Percentiles rank a stretch among this genome's conserved stretches.
phyloP scores from a whole-genome alignment of 2,797 vertebrate species.

The Silurus lanzhouensis region DNA sequence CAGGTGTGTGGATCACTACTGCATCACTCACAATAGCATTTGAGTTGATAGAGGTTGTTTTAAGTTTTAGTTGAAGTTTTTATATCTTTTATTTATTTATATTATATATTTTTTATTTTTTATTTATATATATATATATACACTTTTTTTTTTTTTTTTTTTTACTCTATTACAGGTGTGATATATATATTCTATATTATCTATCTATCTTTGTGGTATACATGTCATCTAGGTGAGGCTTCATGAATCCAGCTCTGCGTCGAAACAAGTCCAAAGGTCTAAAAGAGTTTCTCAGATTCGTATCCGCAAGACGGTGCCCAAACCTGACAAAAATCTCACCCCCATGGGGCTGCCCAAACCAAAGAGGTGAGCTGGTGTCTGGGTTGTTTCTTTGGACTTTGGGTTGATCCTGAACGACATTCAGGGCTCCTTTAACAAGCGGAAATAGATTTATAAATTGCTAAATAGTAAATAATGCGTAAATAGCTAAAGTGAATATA shows the following conservation, averaged over 20 bases:
- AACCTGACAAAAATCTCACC: conserved; percentile 86
- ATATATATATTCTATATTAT: too few relatives aligned
- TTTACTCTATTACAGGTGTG: too few relatives aligned
- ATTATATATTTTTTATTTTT: too few relatives aligned
- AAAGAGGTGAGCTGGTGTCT: conserved; percentile 79
- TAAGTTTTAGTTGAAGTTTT: too few relatives aligned
- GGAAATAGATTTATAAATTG: too few relatives aligned
- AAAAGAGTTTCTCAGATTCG: conserved; percentile 94
- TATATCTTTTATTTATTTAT: neutral
- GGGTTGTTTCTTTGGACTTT: neutral
- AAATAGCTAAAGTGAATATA: neutral
- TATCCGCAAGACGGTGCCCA: conserved; percentile 89
- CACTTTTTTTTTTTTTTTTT: neutral
- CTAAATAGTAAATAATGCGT: too few relatives aligned
- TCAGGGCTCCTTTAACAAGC: too few relatives aligned
- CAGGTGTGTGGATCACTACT: conserved; percentile 29
- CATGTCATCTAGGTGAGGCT: conserved; percentile 44
- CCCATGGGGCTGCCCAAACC: conserved; percentile 94
- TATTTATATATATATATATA: too few relatives aligned
- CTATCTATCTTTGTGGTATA: neutral
- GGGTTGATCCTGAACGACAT: too few relatives aligned
- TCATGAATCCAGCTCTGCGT: conserved; percentile 31
- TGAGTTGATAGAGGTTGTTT: neutral
- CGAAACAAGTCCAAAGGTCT: conserved; percentile 68
- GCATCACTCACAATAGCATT: neutral